These are phyloP conservation scores for Ectemnius continuus DNA, from an alignment of 2,888 invertebrate species.

Conservation along the genomic window DNA sequence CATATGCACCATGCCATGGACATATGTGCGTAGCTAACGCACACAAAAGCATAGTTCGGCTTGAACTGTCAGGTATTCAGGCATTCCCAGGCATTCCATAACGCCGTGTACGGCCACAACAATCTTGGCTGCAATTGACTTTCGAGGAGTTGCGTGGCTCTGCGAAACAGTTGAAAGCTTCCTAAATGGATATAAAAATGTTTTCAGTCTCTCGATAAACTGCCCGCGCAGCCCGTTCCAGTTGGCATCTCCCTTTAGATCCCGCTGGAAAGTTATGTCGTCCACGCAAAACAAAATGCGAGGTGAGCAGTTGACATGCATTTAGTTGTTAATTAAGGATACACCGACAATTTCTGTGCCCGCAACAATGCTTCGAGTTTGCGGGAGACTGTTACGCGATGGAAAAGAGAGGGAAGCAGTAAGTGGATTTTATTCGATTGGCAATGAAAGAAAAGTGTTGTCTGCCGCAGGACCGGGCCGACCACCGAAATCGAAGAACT, in stretches of 20 bases:
- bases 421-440: neutral
- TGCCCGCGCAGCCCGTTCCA: too few species aligned
- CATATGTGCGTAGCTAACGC: too few species aligned
- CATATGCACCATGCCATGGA: too few species aligned
- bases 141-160: too few species aligned
- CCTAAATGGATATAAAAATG: constrained; percentile 49
- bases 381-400: too few species aligned
- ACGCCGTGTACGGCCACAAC: too few species aligned
- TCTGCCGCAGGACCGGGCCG: constrained; percentile 83
- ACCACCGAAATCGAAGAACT: constrained; percentile 86
- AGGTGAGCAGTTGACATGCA: constrained; percentile 55
- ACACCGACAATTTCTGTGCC: constrained; percentile 34
- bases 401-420: too few species aligned
- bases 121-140: too few species aligned
- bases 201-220: constrained; percentile 29
- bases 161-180: constrained; percentile 18
- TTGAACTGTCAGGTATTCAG: too few species aligned
- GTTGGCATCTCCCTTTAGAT: too few species aligned
- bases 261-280: constrained; percentile 59
- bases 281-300: constrained; percentile 69
- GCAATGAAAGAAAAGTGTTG: neutral
- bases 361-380: neutral
- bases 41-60: too few species aligned
- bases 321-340: constrained; percentile 39
- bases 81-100: too few species aligned